Evolutionary conservation across 1,140 invertebrate genomes (phyloP), one percentile per base, ranked within the genome.

Genomic region (Anastatus disparis): DNA sequence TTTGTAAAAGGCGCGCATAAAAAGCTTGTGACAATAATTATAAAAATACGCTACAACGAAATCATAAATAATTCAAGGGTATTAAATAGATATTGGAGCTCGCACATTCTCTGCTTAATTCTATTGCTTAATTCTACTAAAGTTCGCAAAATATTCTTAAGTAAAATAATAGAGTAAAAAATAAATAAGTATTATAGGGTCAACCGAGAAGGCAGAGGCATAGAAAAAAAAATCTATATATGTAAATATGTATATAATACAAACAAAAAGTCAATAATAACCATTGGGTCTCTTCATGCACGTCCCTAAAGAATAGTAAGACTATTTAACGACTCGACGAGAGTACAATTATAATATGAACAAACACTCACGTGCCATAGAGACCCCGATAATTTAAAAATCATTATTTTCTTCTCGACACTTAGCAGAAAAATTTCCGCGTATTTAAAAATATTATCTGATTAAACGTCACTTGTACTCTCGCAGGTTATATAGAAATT

Each of bases 11-110:
- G 53, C 53, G 55, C 53, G 53, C 27, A 67, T 10, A 35, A 27
- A 22, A 68, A 68, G 66, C 56, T 69, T 62, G 66, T 53, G 31
- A 61, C 17, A 69, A 68, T 59, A 68, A 53, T 27, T n/a, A 31
- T 55, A 55, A 55, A 17, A 48, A 29, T 55, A 27, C 7, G 22
- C 29, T n/a, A 56, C 50, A 44, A 53, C 22, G 48, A 56, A 66
- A 56, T n/a, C 35, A 29, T 44, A 56, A n/a, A n/a, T n/a, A n/a
- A 46, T 24, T 66, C 15, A 56, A 27, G 24, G 52, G 22, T 56
- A 44, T 46, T 56, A 2, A 52, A 26, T 50, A 52, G 1, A 38
- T 52, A 64, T 38, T 40, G 46, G 40, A 50, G 4, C n/a, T 61
- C 46, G 56, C 44, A 52, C 56, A 52, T 69, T 69, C 66, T 69